Evolutionary conservation across 2,797 vertebrate genomes (phyloP).

Genomic region (Acipenser transmontanus): DNA sequence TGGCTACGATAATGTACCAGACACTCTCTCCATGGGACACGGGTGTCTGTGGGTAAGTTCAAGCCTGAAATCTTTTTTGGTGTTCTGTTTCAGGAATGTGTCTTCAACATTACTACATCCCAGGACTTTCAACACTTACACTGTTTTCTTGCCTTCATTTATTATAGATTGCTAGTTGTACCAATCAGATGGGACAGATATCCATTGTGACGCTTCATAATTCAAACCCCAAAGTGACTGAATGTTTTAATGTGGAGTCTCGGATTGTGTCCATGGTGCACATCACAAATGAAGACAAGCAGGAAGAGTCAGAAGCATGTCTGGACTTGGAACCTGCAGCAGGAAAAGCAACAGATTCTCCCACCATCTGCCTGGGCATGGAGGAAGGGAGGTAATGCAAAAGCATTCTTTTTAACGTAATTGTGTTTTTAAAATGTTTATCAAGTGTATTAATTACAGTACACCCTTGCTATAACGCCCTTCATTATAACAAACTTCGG

Average conservation of each 20-base stretch:
- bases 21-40: slow-evolving; percentile 66
- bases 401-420: background rate
- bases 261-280: slow-evolving; percentile 92
- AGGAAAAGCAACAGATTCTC: slow-evolving; percentile 46
- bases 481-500: no score
- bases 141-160: background rate
- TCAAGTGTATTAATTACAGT: no score
- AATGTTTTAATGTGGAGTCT: slow-evolving; percentile 97
- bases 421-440: no score
- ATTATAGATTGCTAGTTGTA: slow-evolving; percentile 87
- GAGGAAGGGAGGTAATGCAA: slow-evolving; percentile 87
- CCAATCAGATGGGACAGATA: slow-evolving; percentile 94
- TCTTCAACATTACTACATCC: no score
- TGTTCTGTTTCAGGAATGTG: background rate
- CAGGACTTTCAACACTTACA: no score
- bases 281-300: slow-evolving; percentile 59
- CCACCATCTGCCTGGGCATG: slow-evolving; percentile 85
- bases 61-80: background rate
- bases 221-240: slow-evolving; percentile 84
- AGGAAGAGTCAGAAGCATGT: slow-evolving; percentile 45
- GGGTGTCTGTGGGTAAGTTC: slow-evolving; percentile 91
- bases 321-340: slow-evolving; percentile 33
- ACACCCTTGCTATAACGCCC: no score
- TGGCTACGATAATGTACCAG: slow-evolving; percentile 67
- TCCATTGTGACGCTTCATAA: slow-evolving; percentile 86